phyloP scores from a whole-genome alignment of 2,797 vertebrate species.

The Todus mexicanus region DNA sequence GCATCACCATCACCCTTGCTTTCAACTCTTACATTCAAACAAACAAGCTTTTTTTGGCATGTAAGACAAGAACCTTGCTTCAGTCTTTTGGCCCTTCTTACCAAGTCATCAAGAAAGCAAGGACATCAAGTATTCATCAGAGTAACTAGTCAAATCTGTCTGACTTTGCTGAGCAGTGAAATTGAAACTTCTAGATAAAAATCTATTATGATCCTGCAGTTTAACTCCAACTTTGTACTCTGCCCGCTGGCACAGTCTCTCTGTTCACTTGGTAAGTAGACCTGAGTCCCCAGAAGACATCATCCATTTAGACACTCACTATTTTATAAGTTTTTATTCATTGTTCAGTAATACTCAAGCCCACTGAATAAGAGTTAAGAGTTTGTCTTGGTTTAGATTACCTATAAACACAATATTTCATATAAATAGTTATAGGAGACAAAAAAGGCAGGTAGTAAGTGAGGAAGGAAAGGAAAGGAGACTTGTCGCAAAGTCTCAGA shows the following conservation, averaged over 20 bases:
- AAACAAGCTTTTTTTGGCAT: not conserved
- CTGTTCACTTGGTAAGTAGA: not conserved
- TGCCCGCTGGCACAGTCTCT: not conserved
- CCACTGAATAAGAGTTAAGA: not conserved
- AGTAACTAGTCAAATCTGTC: not conserved
- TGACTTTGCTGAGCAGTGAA: not conserved
- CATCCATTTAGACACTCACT: not conserved
- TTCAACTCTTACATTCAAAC: not conserved
- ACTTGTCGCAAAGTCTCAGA: not conserved
- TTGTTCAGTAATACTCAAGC: not conserved
- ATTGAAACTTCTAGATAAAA: not conserved
- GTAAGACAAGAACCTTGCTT: not conserved
- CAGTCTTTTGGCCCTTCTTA: not conserved
- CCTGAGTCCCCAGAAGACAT: not conserved
- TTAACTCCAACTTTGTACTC: not conserved
- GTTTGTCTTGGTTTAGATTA: not conserved
- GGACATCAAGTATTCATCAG: not conserved
- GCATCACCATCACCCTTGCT: not conserved
- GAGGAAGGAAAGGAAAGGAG: not conserved
- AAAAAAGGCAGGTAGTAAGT: not conserved
- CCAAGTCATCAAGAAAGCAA: not conserved
- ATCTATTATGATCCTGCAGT: not conserved
- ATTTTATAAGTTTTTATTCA: not conserved
- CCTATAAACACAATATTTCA: not conserved
- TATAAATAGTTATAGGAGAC: not conserved